These are phyloP conservation scores for Paramisgurnus dabryanus DNA, from an alignment of 2,113 vertebrate species.

Conservation along the genomic window DNA sequence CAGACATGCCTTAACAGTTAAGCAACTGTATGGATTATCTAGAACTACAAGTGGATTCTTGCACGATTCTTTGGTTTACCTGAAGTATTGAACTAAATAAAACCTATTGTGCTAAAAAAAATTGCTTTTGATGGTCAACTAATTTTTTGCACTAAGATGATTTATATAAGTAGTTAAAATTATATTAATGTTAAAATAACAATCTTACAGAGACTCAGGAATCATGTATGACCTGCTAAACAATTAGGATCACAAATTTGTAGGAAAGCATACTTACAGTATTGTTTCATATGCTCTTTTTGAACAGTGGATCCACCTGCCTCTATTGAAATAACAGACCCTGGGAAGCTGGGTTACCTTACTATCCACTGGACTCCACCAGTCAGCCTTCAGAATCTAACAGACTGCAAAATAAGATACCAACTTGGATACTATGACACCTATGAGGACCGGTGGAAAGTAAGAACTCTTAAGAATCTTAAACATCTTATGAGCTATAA, in stretches of 20 bases:
- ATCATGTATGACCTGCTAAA: not conserved
- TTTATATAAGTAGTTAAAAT: too few species aligned
- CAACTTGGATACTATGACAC: conserved; percentile 75
- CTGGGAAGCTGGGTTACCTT: conserved; percentile 80
- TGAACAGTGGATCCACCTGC: conserved; percentile 79
- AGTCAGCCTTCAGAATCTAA: conserved; percentile 46
- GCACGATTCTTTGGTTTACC: not conserved
- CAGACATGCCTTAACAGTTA: too few species aligned
- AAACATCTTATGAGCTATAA: not conserved
- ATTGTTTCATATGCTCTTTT: conserved; percentile 14
- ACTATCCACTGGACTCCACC: conserved; percentile 80
- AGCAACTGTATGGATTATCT: too few species aligned
- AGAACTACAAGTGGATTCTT: not conserved
- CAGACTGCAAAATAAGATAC: conserved; percentile 72
- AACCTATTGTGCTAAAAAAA: too few species aligned
- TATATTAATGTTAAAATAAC: too few species aligned
- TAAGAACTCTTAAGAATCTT: conserved; percentile 61
- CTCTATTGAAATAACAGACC: conserved; percentile 77
- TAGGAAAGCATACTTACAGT: too few species aligned
- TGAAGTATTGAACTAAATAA: too few species aligned
- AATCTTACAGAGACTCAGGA: not conserved
- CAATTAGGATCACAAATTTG: too few species aligned
- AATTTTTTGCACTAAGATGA: too few species aligned
- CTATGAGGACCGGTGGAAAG: conserved; percentile 76
- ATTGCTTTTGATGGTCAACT: too few species aligned